Evolutionary conservation across 30 jellyfish, hydroid and myxozoan species (phyloP).

Genomic region (Aurelia sp.): DNA sequence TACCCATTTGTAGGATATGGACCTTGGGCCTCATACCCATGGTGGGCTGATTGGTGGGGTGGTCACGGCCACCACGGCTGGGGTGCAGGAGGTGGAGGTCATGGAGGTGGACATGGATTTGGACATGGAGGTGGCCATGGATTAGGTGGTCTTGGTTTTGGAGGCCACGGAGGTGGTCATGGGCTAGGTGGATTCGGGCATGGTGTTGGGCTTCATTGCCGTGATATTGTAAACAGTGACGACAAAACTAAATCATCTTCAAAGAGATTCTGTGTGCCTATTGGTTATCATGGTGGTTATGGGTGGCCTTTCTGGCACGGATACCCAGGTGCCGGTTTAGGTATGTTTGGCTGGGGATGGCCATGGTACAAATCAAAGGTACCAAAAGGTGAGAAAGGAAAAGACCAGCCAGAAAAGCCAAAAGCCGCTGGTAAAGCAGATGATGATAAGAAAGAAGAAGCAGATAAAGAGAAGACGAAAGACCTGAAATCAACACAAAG

Average conservation of each 20-base stretch:
- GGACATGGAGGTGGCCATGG: conserved; percentile 71
- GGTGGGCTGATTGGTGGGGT: conserved; percentile 99
- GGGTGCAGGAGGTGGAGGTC: conserved; percentile 87
- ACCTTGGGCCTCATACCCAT: conserved; percentile 99
- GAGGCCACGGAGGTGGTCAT: conserved; percentile 62
- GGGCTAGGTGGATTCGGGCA: conserved; percentile 68
- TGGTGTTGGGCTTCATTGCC: conserved; percentile 91
- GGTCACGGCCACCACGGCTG: conserved; percentile 99
- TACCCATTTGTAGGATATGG: conserved; percentile 98
- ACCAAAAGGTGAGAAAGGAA: conserved; percentile 75
- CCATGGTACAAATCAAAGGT: conserved; percentile 98
- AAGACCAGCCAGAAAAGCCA: background rate
- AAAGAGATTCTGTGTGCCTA: conserved; percentile 96
- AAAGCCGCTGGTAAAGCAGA: background rate
- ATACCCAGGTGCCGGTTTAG: conserved; percentile 98
- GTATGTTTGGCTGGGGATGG: conserved; percentile 99
- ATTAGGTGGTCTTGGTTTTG: conserved; percentile 79
- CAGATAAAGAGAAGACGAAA: conserved; percentile 48
- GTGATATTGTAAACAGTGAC: conserved; percentile 71
- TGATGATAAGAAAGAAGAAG: conserved; percentile 37
- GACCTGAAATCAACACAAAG: conserved; percentile 68
- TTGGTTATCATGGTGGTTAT: conserved; percentile 97
- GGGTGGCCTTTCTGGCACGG: conserved; percentile 99
- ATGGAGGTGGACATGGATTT: conserved; percentile 63
- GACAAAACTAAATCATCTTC: conserved; percentile 37